phyloP scores from a whole-genome alignment of 1,140 invertebrate species.

The Geopemphigus sp. region DNA sequence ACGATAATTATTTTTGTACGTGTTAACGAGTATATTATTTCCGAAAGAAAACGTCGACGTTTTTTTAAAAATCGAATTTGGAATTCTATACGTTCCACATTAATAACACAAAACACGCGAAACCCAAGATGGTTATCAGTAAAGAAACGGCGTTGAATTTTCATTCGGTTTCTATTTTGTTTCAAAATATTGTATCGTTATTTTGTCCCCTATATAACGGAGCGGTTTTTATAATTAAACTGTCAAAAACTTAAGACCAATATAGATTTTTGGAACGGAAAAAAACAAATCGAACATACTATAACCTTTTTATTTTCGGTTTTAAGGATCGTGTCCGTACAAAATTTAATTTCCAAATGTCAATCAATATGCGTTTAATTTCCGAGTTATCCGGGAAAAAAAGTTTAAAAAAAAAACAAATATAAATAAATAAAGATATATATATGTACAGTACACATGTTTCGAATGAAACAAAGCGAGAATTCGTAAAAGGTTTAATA shows the following conservation, averaged over 20 bases:
- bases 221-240: slow-evolving; percentile 31
- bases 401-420: background rate
- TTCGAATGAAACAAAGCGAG: background rate
- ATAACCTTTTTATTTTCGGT: slow-evolving; percentile 8
- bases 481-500: slow-evolving; percentile 32
- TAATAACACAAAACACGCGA: too few relatives aligned
- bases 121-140: background rate
- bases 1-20: too few relatives aligned
- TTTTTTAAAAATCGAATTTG: too few relatives aligned
- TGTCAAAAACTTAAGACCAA: slow-evolving; percentile 31
- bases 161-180: slow-evolving; percentile 6
- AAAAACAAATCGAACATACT: slow-evolving; percentile 26
- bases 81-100: too few relatives aligned
- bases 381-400: slow-evolving; percentile 5
- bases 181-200: slow-evolving; percentile 18
- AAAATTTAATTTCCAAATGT: slow-evolving; percentile 40
- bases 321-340: slow-evolving; percentile 2
- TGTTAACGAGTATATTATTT: too few relatives aligned
- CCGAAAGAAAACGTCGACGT: too few relatives aligned
- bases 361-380: slow-evolving; percentile 43
- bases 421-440: background rate
- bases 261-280: background rate
- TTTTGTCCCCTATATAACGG: background rate
- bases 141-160: background rate
- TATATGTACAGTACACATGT: background rate